Base-by-base conservation (phyloP, 2,888 invertebrate species). In the Temnothorax rugatulus region DNA sequence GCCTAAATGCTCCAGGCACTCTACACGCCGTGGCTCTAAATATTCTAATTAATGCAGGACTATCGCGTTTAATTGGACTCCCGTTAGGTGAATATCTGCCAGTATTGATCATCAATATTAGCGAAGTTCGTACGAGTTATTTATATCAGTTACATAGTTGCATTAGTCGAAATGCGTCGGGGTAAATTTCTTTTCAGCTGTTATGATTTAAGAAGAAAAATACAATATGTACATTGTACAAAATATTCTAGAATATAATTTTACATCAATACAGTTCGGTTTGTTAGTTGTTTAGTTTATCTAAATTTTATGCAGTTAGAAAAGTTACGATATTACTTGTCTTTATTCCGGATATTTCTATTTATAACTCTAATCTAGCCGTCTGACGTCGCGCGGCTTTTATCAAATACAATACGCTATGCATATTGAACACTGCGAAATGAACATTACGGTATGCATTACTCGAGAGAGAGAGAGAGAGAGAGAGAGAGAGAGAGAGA, bases 1-100 rank as follows among this genome's bases (percentile, higher is more conserved):
- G 86, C 66, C 89, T 91, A 92, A 89, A 89, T 87, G 90, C 88
- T 88, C 71, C 18, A 13, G 86, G 76, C 88, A 61, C 71, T 29
- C 34, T 50, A 34, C 64, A 25, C 79, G 52, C 44, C 79, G 38
- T 75, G 63, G 63, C 86, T 86, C 85, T 82, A 89, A 91, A 88
- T 90, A 90, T 92, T 90, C 88, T 87, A 90, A 90, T 91, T 90
- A 91, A 85, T 81, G 21, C 64, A 15, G 18, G 11, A 29, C 41
- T 57, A 71, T 83, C 81, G 44, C 68, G 38, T 75, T 82, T 64
- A 63, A 71, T 79, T 34, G 38, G 25, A 71, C 21, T 81, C 41
- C 34, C 21, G 47, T 71, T 44, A 21, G 0, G 34, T 38, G 25
- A 18, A 71, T 79, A 44, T 68, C 44, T 57, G 57, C 25, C 11